Conservation (phyloP, 2,113 vertebrate genomes). For the Alces alces region DNA sequence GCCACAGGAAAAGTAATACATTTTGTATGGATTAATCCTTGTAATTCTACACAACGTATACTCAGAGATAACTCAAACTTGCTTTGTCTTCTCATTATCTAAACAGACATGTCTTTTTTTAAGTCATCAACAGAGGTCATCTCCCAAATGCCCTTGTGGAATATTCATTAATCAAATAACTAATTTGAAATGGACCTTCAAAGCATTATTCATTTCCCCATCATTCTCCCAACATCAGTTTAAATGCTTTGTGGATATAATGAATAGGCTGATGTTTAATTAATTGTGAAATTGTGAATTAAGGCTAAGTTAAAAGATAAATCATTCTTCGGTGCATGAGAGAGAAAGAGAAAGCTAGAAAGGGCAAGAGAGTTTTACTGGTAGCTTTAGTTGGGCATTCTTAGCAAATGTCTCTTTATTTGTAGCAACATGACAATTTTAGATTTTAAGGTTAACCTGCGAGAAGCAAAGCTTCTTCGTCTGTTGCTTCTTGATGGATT, state of each 20-base stretch:
- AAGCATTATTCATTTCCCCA: constrained; percentile 82
- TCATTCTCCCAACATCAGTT: constrained; percentile 82
- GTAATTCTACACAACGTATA: constrained; percentile 72
- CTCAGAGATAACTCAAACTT: constrained; percentile 73
- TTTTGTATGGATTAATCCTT: constrained; percentile 78
- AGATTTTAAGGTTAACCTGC: constrained; percentile 34
- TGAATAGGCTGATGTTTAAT: constrained; percentile 86
- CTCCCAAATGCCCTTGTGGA: constrained; percentile 82
- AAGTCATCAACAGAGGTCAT: constrained; percentile 84
- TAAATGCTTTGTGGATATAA: constrained; percentile 83
- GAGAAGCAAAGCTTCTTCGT: constrained; percentile 38
- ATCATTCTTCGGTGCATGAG: constrained; percentile 71
- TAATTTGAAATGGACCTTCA: constrained; percentile 86
- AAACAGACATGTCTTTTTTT: constrained; percentile 82
- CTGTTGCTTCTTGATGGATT: constrained; percentile 15
- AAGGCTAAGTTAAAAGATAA: constrained; percentile 81
- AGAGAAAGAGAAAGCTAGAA: constrained; percentile 24
- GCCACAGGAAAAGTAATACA: constrained; percentile 74
- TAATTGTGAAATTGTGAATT: constrained; percentile 88
- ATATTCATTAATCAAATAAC: constrained; percentile 86
- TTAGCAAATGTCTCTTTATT: constrained; percentile 45
- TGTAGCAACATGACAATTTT: not conserved
- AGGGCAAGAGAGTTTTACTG: constrained; percentile 40
- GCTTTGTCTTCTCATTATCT: constrained; percentile 84
- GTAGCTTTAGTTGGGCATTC: constrained; percentile 38